Evolutionary conservation across 2,797 vertebrate species (phyloP).

Genomic region (Eulemur mongoz): DNA sequence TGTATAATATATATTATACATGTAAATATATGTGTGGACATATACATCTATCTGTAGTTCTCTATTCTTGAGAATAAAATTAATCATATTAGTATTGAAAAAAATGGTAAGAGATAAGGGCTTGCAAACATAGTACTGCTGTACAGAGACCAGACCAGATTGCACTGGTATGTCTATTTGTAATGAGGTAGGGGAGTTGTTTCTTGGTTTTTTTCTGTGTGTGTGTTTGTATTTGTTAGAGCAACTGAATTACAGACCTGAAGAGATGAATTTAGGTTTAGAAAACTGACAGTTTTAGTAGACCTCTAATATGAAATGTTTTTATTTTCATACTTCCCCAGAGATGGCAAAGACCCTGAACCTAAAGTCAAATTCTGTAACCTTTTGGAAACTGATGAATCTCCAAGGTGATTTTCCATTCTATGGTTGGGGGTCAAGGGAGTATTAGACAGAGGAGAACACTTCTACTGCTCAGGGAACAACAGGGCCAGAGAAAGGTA

Average conservation of each 20-base stretch:
- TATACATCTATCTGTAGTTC: neutral
- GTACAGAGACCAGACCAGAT: neutral
- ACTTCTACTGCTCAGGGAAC: neutral
- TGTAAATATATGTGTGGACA: neutral
- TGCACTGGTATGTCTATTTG: neutral
- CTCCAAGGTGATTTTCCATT: neutral
- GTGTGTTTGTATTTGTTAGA: neutral
- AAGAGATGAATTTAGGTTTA: neutral
- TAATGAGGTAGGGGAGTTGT: neutral
- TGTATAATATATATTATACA: neutral
- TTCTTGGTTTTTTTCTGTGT: neutral
- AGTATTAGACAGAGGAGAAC: neutral
- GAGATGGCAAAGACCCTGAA: neutral
- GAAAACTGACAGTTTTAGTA: neutral
- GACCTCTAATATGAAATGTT: neutral
- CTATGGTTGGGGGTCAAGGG: neutral
- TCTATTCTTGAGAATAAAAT: slow-evolving; percentile 26
- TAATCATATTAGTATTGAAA: neutral
- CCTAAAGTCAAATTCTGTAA: neutral
- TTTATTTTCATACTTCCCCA: neutral
- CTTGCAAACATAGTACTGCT: neutral
- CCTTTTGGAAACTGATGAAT: neutral
- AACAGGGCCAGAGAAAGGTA: neutral
- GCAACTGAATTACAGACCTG: neutral
- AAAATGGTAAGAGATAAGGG: neutral